phyloP scores from a whole-genome alignment of 2,888 invertebrate species.

The Thymelicus lineola region DNA sequence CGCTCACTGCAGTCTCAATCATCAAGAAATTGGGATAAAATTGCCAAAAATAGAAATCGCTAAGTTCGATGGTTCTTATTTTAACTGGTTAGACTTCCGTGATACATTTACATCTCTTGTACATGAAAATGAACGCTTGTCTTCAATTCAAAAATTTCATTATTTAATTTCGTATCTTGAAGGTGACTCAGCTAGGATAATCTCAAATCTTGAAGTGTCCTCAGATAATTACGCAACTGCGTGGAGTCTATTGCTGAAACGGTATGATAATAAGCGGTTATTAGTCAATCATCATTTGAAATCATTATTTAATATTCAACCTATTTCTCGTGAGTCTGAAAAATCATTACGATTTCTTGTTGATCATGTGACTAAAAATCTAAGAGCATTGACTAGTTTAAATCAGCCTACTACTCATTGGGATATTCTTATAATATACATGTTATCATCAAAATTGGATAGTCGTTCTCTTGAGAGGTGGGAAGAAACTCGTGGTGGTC shows the following conservation, averaged over 20 bases:
- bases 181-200: constrained; percentile 37
- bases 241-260: constrained; percentile 37
- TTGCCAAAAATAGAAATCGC: background rate
- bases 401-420: background rate
- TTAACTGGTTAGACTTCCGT: background rate
- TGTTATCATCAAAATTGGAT: background rate
- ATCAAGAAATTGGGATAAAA: background rate
- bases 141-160: background rate
- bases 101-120: background rate
- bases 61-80: background rate
- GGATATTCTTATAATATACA: constrained; percentile 2
- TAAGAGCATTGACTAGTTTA: background rate
- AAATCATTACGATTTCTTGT: constrained; percentile 7
- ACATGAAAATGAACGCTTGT: background rate
- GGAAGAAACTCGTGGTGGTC: background rate
- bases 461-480: background rate
- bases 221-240: constrained; percentile 38
- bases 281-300: constrained; percentile 6
- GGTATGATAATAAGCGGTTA: constrained; percentile 41
- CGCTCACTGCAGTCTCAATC: background rate
- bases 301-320: constrained; percentile 6
- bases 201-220: constrained; percentile 40
- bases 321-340: constrained; percentile 1
- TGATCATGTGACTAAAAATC: constrained; percentile 16
- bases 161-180: background rate